Base-by-base conservation (phyloP, 2,113 vertebrate species). In the Pteronura brasiliensis region DNA sequence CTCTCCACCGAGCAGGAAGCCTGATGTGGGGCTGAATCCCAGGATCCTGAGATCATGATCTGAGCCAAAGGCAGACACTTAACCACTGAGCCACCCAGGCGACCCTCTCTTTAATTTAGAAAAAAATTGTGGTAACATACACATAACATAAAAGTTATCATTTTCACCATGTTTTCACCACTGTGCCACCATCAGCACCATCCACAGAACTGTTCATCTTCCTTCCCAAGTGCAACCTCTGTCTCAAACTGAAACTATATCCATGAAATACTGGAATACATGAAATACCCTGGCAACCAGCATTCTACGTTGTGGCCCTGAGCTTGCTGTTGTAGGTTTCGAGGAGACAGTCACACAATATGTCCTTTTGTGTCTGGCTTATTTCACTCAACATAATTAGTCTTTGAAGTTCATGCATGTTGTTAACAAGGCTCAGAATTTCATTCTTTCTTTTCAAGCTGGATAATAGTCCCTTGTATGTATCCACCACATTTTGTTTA, bases 381-480 rank as follows among this genome's bases (percentile, higher is more conserved):
- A n/a, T 49, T 49, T 69, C 65, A 49, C 59, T 85, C 57, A n/a
- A 67, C 15, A n/a, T 18, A 21, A 12, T 29, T 52, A 52, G n/a
- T 42, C 49, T 34, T 47, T 10, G 17, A 59, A 15, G 29, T 47
- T 92, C 36, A 29, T 13, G 39, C 39, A 31, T 39, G 27, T 44
- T 81, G 74, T 44, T 31, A 57, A 25, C 23, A 18, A 3, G 15
- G 5, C 34, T 42, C 57, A 59, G 65, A 29, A 86, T 8, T 69
- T 52, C 83, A 87, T 57, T 34, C 36, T 52, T 49, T 96, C 55
- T 59, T 44, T 55, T 36, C 71, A 57, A 36, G 80, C 79, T 71
- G 59, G 59, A 42, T 85, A 49, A 52, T 52, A 52, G 52, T 52
- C 52, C 52, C 52, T 52, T 52, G 52, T 52, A 52, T 52, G 52